These are phyloP conservation scores for Zhengitettix transpicula DNA, from an alignment of 2,888 invertebrate genomes.

Conservation along the genomic window DNA sequence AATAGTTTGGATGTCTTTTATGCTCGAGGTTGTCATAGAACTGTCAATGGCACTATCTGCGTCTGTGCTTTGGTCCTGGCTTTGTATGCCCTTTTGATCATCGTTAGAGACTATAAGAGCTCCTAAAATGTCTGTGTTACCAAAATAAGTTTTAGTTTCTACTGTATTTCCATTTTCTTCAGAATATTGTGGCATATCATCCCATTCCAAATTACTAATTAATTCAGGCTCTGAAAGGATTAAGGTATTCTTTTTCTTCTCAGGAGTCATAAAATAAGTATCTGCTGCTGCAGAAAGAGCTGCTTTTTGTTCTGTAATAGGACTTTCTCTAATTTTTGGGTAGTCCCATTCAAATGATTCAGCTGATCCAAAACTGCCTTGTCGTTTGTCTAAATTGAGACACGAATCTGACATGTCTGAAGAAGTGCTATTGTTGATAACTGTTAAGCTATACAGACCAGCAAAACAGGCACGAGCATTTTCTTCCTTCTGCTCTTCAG, in stretches of 20 bases:
- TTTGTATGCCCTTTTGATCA: no score
- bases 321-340: conserved; percentile 10
- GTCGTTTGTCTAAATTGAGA: conserved; percentile 1
- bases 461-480: conserved; percentile 14
- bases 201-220: conserved; percentile 14
- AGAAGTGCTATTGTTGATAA: conserved; percentile 16
- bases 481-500: conserved; percentile 9
- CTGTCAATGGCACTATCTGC: no score
- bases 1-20: no score
- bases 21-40: no score
- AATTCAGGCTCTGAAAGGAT: conserved; percentile 12
- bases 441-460: conserved; percentile 17
- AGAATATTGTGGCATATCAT: conserved; percentile 11
- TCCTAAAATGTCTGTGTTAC: background rate
- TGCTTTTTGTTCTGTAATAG: conserved; percentile 1
- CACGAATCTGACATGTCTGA: conserved; percentile 15
- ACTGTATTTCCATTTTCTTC: conserved; percentile 1
- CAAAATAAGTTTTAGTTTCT: background rate
- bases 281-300: background rate
- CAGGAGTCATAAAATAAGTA: background rate
- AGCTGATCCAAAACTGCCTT: conserved; percentile 10
- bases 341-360: conserved; percentile 17
- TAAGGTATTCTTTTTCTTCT: background rate
- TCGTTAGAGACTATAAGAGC: no score
- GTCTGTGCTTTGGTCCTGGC: no score